phyloP scores from a whole-genome alignment of 2,888 invertebrate genomes.

The Drosophila phalerata region DNA sequence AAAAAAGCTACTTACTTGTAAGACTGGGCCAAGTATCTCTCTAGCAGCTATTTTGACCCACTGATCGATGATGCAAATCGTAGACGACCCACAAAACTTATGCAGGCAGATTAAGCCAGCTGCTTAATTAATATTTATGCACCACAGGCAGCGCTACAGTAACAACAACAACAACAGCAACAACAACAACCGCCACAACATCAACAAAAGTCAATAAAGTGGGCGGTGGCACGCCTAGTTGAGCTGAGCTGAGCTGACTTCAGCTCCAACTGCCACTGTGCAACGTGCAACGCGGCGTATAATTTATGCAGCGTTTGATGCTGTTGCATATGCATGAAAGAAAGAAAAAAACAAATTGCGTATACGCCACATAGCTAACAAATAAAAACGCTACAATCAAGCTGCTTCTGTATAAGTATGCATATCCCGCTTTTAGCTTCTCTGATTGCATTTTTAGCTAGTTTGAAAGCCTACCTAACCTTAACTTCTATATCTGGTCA shows the following conservation, averaged over 20 bases:
- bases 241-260: slow-evolving; percentile 19
- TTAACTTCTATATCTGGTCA: neutral
- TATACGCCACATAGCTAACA: slow-evolving; percentile 30
- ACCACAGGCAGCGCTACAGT: slow-evolving; percentile 13
- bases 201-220: slow-evolving; percentile 48
- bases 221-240: slow-evolving; percentile 20
- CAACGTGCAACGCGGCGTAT: slow-evolving; percentile 57
- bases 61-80: slow-evolving; percentile 54
- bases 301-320: slow-evolving; percentile 75
- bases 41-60: slow-evolving; percentile 39
- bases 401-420: slow-evolving; percentile 4
- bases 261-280: slow-evolving; percentile 34
- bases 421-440: slow-evolving; percentile 2
- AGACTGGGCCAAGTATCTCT: slow-evolving; percentile 37
- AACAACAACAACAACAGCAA: neutral
- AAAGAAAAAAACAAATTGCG: slow-evolving; percentile 33
- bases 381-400: slow-evolving; percentile 20
- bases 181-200: neutral
- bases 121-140: slow-evolving; percentile 58
- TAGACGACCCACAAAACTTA: slow-evolving; percentile 36
- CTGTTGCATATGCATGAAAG: slow-evolving; percentile 75
- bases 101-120: slow-evolving; percentile 26
- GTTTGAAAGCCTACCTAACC: neutral
- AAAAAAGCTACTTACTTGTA: slow-evolving; percentile 37
- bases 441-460: slow-evolving; percentile 13